A percentile compares a stretch with the other conserved stretches of the same genome.
phyloP scores from a whole-genome alignment of 2,797 vertebrate species.

The Apogon hyalosoma region DNA sequence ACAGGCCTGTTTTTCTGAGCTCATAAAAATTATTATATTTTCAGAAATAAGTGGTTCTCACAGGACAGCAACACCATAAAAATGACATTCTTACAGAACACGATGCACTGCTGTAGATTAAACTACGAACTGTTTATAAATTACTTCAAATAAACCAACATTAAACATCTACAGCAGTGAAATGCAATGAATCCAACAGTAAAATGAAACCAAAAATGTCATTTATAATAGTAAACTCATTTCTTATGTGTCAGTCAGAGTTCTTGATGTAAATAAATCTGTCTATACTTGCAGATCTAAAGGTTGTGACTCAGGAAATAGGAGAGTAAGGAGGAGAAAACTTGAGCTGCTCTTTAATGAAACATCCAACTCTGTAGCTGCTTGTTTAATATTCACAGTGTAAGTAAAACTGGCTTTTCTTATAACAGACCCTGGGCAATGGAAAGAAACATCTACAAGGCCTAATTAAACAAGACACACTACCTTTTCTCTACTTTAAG shows the following conservation, averaged over 20 bases:
- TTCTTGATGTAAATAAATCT: constrained; percentile 11
- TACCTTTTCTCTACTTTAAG: constrained; percentile 18
- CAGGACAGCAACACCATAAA: too few relatives aligned
- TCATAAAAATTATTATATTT: too few relatives aligned
- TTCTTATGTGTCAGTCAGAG: constrained; percentile 23
- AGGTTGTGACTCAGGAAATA: constrained; percentile 4
- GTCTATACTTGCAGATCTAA: constrained; percentile 7
- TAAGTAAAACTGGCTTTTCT: constrained; percentile 47
- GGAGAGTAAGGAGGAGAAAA: constrained; percentile 32
- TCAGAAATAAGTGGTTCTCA: too few relatives aligned
- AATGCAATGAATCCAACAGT: background rate
- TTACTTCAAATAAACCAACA: too few relatives aligned
- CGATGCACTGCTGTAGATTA: too few relatives aligned
- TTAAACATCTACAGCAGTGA: background rate
- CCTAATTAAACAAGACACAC: constrained; percentile 58
- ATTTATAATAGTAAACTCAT: too few relatives aligned
- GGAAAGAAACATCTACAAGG: constrained; percentile 28
- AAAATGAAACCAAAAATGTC: background rate
- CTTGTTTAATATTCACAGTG: constrained; percentile 53
- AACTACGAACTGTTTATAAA: too few relatives aligned
- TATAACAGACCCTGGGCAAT: constrained; percentile 28
- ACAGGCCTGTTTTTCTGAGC: too few relatives aligned
- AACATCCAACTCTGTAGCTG: constrained; percentile 38
- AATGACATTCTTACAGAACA: too few relatives aligned
- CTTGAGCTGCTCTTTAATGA: constrained; percentile 35